Percentiles rank a stretch among this genome's conserved stretches.
These are phyloP conservation scores for Callipepla squamata DNA, from an alignment of 2,113 vertebrate genomes.

Conservation along the genomic window DNA sequence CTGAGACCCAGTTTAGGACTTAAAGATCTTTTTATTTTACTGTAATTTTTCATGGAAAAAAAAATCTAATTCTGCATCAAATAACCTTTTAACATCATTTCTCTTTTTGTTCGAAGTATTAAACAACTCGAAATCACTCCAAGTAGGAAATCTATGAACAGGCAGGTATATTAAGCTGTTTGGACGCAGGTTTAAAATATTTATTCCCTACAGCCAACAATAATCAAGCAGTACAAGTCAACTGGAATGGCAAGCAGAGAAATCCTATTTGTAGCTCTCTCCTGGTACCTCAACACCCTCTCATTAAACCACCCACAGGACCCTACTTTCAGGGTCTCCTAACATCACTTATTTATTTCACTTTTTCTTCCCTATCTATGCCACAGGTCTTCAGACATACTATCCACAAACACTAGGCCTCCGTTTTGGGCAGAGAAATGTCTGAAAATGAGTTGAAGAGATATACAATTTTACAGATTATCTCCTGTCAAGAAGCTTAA, in stretches of 20 bases:
- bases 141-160: background rate
- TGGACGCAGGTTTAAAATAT: background rate
- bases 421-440: background rate
- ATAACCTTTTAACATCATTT: background rate
- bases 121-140: background rate
- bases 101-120: background rate
- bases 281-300: background rate
- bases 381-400: background rate
- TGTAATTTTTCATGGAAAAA: background rate
- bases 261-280: background rate
- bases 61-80: background rate
- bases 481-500: background rate
- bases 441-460: background rate
- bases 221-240: background rate
- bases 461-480: background rate
- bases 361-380: background rate
- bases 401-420: background rate
- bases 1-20: background rate
- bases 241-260: background rate
- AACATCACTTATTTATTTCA: background rate
- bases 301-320: background rate
- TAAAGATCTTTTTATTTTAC: background rate
- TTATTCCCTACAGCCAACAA: background rate
- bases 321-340: background rate
- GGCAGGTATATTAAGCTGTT: background rate